Evolutionary conservation across 2,797 vertebrate species (phyloP).

Genomic region (Iguana delicatissima): DNA sequence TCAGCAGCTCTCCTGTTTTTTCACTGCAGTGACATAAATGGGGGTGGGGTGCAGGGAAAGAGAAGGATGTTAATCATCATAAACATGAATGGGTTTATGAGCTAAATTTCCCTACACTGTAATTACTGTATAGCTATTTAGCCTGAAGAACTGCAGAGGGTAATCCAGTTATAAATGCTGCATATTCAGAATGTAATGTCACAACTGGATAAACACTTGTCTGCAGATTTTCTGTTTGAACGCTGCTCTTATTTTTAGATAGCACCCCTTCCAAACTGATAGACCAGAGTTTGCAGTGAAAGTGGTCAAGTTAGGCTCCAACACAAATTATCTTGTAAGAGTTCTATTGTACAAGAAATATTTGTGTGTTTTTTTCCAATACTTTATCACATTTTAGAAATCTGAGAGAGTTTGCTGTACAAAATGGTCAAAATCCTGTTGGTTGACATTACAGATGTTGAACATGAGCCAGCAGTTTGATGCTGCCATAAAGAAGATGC

Average conservation of each 20-base stretch:
- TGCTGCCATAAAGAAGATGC: too few relatives aligned
- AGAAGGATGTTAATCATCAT: neutral
- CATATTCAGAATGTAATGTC: neutral
- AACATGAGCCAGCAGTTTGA: too few relatives aligned
- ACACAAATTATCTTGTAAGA: too few relatives aligned
- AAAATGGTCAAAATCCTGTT: too few relatives aligned
- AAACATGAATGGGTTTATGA: neutral
- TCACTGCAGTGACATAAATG: neutral
- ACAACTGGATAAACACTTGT: slow-evolving; percentile 39
- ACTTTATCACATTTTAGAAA: too few relatives aligned
- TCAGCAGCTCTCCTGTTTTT: slow-evolving; percentile 17
- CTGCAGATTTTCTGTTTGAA: slow-evolving; percentile 13
- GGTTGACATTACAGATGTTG: too few relatives aligned
- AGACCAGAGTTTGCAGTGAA: too few relatives aligned
- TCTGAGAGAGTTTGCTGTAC: too few relatives aligned
- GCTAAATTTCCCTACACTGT: neutral
- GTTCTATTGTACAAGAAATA: too few relatives aligned
- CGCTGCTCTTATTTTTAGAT: slow-evolving; percentile 33
- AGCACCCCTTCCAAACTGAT: slow-evolving; percentile 30
- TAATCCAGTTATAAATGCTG: slow-evolving; percentile 34
- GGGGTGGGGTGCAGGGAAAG: neutral
- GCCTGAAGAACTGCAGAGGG: neutral
- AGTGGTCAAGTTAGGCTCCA: too few relatives aligned
- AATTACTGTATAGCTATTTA: slow-evolving; percentile 26
- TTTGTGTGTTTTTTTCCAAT: too few relatives aligned